phyloP scores from a whole-genome alignment of 2,888 invertebrate genomes.

The Ennomos fuscantarius region DNA sequence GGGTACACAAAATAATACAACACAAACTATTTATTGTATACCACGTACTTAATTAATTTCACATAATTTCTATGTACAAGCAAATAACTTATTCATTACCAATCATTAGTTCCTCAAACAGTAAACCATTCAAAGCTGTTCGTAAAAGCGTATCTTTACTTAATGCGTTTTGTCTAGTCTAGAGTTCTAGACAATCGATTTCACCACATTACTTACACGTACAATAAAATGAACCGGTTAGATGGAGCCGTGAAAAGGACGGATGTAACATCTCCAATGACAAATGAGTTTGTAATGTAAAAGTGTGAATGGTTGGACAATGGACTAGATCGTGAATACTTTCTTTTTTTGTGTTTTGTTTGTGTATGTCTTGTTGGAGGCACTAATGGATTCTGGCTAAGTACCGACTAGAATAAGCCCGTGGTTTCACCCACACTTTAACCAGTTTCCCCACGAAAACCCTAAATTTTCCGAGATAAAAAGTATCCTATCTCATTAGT shows the following conservation, averaged over 20 bases:
- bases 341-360: not conserved
- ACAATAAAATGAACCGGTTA: slow-evolving; percentile 12
- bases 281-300: slow-evolving; percentile 12
- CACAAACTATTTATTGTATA: too few species aligned
- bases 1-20: too few species aligned
- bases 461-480: too few species aligned
- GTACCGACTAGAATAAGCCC: too few species aligned
- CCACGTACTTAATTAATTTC: too few species aligned
- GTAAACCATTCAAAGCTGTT: slow-evolving; percentile 2
- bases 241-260: slow-evolving; percentile 3
- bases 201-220: slow-evolving; percentile 12
- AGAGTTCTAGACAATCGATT: slow-evolving; percentile 10
- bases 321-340: not conserved
- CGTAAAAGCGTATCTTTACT: slow-evolving; percentile 5
- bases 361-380: too few species aligned
- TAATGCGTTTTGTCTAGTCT: slow-evolving; percentile 4
- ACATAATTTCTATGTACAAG: not conserved
- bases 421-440: too few species aligned
- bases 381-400: too few species aligned
- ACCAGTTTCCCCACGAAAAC: too few species aligned
- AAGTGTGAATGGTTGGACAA: slow-evolving; percentile 20
- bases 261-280: slow-evolving; percentile 1
- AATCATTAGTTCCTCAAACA: slow-evolving; percentile 2
- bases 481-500: too few species aligned
- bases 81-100: not conserved